A percentile compares a stretch with the other conserved stretches of the same genome.
Evolutionary conservation across 2,888 invertebrate genomes (phyloP).

Genomic region (Melipona beecheii): DNA sequence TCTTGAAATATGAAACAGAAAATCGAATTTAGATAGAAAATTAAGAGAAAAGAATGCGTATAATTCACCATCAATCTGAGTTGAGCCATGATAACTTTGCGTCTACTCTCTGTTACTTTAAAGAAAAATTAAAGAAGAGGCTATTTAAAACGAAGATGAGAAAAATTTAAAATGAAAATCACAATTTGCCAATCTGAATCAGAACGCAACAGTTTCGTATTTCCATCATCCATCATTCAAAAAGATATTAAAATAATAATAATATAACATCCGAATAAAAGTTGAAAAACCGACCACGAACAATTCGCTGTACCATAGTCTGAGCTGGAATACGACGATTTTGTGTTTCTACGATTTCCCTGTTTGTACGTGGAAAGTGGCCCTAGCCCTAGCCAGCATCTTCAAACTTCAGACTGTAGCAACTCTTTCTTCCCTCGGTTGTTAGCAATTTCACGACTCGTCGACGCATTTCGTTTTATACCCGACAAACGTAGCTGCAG

Average conservation of each 20-base stretch:
- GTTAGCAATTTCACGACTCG: slow-evolving; percentile 7
- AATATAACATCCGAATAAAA: no score
- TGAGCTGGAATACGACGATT: neutral
- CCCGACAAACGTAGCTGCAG: neutral
- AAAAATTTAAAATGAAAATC: neutral
- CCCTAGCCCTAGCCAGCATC: neutral
- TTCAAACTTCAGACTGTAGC: neutral
- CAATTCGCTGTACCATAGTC: neutral
- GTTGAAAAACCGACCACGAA: no score
- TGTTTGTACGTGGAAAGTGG: neutral
- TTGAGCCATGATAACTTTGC: no score
- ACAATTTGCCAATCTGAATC: neutral
- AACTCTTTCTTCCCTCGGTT: neutral
- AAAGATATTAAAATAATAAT: no score
- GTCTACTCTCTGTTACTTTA: neutral
- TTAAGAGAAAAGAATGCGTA: no score
- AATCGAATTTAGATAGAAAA: no score
- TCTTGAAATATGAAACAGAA: no score
- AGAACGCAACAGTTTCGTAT: neutral
- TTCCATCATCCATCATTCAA: neutral
- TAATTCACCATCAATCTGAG: no score
- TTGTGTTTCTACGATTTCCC: neutral
- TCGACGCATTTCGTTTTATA: neutral
- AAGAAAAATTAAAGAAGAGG: neutral
- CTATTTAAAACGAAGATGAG: neutral